Percentiles rank a stretch among this genome's conserved stretches.
These are phyloP conservation scores for Rhagonycha lutea DNA, from an alignment of 2,888 invertebrate species.

Conservation along the genomic window DNA sequence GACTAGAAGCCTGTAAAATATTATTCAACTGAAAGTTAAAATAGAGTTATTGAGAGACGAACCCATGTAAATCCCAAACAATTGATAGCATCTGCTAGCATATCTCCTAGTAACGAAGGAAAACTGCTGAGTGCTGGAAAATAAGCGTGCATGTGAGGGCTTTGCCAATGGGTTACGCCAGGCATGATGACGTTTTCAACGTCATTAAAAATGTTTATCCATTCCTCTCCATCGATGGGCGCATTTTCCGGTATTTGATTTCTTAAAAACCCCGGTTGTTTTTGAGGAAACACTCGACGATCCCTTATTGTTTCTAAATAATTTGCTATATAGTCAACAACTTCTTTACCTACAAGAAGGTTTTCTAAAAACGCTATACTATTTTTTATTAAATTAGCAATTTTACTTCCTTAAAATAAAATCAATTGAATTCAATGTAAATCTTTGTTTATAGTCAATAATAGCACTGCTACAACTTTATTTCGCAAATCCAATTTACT, in stretches of 20 bases:
- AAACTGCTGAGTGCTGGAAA: conserved; percentile 94
- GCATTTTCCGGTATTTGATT: conserved; percentile 84
- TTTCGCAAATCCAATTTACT: conserved; percentile 28
- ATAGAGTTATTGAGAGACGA: conserved; percentile 47
- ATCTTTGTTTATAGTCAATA: conserved; percentile 7
- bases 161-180: conserved; percentile 96
- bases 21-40: conserved; percentile 6
- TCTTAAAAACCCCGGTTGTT: conserved; percentile 92
- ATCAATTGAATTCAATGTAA: conserved; percentile 1
- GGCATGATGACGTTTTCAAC: conserved; percentile 96
- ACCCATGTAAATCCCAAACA: conserved; percentile 98
- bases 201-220: conserved; percentile 90
- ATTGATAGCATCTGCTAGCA: conserved; percentile 93
- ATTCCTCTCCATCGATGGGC: conserved; percentile 84
- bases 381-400: background rate
- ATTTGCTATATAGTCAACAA: conserved; percentile 98
- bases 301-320: conserved; percentile 91
- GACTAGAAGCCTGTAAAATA: conserved; percentile 82
- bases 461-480: conserved; percentile 4
- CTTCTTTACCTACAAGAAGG: conserved; percentile 79
- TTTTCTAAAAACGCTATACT: background rate
- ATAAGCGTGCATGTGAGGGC: conserved; percentile 97
- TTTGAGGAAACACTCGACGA: conserved; percentile 89
- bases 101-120: conserved; percentile 92
- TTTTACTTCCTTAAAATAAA: background rate